A percentile compares a stretch with the other conserved stretches of the same genome.
These are phyloP conservation scores for Muscicapa striata DNA, from an alignment of 2,797 vertebrate genomes.

Conservation along the genomic window DNA sequence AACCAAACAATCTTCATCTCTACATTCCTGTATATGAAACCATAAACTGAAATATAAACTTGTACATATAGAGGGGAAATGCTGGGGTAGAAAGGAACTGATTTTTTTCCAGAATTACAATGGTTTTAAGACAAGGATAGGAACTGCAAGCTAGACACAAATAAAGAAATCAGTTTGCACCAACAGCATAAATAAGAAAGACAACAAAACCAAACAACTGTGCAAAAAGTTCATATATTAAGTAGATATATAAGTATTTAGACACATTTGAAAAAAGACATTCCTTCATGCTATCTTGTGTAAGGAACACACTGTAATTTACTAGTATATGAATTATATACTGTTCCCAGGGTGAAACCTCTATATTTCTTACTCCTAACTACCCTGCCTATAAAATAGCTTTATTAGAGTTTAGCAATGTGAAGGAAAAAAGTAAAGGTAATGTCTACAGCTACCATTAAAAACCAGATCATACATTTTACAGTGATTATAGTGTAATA, in stretches of 20 bases:
- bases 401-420: constrained; percentile 60
- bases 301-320: constrained; percentile 56
- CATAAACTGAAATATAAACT: constrained; percentile 35
- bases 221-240: background rate
- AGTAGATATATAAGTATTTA: constrained; percentile 5
- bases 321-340: constrained; percentile 63
- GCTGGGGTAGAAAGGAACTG: constrained; percentile 38
- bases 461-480: constrained; percentile 45
- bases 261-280: constrained; percentile 27
- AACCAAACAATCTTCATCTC: background rate
- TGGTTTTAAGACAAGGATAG: constrained; percentile 15
- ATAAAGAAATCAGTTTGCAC: constrained; percentile 62
- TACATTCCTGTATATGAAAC: background rate
- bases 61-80: constrained; percentile 29
- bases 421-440: constrained; percentile 41
- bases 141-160: constrained; percentile 32
- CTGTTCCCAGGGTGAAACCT: constrained; percentile 60
- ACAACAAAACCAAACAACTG: constrained; percentile 43
- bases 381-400: constrained; percentile 57
- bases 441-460: constrained; percentile 49
- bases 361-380: constrained; percentile 58
- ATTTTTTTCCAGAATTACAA: constrained; percentile 61
- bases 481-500: constrained; percentile 38
- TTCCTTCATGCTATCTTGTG: constrained; percentile 62
- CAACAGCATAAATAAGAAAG: constrained; percentile 66